These are phyloP conservation scores for Numenius arquata DNA, from an alignment of 2,113 vertebrate species.

Conservation along the genomic window DNA sequence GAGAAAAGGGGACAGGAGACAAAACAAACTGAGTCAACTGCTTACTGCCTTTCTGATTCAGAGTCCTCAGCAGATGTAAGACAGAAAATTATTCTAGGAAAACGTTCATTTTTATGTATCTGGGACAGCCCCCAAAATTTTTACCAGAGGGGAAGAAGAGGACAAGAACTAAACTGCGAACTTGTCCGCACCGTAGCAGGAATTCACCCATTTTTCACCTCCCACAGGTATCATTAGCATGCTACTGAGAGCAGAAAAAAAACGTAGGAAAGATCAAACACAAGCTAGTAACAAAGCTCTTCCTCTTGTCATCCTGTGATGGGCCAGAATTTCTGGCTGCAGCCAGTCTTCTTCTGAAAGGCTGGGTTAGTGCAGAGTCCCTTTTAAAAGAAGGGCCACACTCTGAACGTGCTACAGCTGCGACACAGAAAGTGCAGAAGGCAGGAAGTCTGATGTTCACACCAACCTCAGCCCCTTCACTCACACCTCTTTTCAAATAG, in stretches of 20 bases:
- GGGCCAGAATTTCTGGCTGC: conserved; percentile 57
- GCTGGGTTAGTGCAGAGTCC: conserved; percentile 23
- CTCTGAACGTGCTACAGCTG: conserved; percentile 45
- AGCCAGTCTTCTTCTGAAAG: conserved; percentile 18
- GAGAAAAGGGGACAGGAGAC: conserved; percentile 38
- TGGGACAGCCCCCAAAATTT: conserved; percentile 57
- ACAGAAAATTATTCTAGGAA: conserved; percentile 46
- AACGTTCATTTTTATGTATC: conserved; percentile 50
- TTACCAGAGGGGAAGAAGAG: conserved; percentile 52
- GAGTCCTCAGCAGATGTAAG: conserved; percentile 27
- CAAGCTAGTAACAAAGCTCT: conserved; percentile 54
- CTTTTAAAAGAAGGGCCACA: conserved; percentile 48
- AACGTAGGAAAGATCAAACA: conserved; percentile 58
- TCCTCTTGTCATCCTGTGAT: conserved; percentile 25
- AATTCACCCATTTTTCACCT: conserved; percentile 65
- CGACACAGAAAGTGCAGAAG: conserved; percentile 56
- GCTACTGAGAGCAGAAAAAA: conserved; percentile 45
- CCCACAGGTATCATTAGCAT: conserved; percentile 65
- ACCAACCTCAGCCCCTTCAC: conserved; percentile 60
- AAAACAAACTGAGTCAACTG: conserved; percentile 57
- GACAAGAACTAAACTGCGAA: conserved; percentile 43
- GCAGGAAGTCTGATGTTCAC: conserved; percentile 67
- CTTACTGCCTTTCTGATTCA: conserved; percentile 61
- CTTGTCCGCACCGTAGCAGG: conserved; percentile 44
- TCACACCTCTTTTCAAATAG: conserved; percentile 68